These are phyloP conservation scores for Conomelus anceps DNA, from an alignment of 2,888 invertebrate species.

Conservation along the genomic window DNA sequence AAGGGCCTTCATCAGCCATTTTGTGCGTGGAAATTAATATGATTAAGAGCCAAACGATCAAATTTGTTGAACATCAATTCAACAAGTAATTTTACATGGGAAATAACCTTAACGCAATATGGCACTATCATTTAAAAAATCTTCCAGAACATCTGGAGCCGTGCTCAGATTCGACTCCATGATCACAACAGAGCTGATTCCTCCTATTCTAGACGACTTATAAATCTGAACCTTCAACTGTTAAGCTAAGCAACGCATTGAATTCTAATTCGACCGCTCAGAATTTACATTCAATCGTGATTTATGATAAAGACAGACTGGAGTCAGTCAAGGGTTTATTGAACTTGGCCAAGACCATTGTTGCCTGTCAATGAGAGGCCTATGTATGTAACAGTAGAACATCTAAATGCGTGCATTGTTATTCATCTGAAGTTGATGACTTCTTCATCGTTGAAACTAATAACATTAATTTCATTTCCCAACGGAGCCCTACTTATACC, in stretches of 20 bases:
- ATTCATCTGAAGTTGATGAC: not conserved
- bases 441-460: not conserved
- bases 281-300: not conserved
- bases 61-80: too few species aligned
- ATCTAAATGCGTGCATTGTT: too few species aligned
- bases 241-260: not conserved
- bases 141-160: not conserved
- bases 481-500: too few species aligned
- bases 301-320: not conserved
- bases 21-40: too few species aligned
- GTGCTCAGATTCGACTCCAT: not conserved
- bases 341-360: not conserved
- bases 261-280: not conserved
- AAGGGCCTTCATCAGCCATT: too few species aligned
- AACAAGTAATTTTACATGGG: too few species aligned
- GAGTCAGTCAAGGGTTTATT: not conserved
- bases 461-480: too few species aligned
- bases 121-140: too few species aligned
- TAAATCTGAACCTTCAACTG: not conserved
- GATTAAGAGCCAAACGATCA: too few species aligned
- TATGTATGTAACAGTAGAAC: too few species aligned
- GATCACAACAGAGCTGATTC: not conserved
- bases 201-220: not conserved
- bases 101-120: too few species aligned
- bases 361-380: too few species aligned